Conservation (phyloP, 2,888 invertebrate genomes). For the Dendrolimus pini region DNA sequence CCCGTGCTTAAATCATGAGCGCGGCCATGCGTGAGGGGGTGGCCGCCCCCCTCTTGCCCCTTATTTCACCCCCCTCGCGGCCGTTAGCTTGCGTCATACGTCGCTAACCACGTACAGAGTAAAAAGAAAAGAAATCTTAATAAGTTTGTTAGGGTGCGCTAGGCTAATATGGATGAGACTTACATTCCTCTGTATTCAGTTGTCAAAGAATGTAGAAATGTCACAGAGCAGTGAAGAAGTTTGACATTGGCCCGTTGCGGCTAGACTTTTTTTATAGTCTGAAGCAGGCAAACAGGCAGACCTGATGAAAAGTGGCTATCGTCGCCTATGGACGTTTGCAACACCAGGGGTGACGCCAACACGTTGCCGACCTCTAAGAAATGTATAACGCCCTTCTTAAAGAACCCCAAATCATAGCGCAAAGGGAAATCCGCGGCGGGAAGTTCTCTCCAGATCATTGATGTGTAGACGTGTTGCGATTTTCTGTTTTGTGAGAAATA, state of each 20-base stretch:
- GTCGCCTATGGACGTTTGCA: too few species aligned
- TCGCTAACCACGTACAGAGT: slow-evolving; percentile 75
- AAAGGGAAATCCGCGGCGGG: too few species aligned
- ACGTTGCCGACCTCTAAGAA: too few species aligned
- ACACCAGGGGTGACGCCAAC: too few species aligned
- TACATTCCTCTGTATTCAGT: slow-evolving; percentile 1
- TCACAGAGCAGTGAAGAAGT: too few species aligned
- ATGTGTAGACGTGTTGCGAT: slow-evolving; percentile 5
- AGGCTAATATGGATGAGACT: slow-evolving; percentile 40
- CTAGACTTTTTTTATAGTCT: too few species aligned
- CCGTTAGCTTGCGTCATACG: slow-evolving; percentile 74
- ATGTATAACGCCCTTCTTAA: too few species aligned
- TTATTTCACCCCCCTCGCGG: slow-evolving; percentile 32
- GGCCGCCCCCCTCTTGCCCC: slow-evolving; percentile 31
- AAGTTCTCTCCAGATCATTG: too few species aligned
- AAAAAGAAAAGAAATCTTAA: slow-evolving; percentile 77
- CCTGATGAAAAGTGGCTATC: too few species aligned
- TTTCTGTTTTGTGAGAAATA: slow-evolving; percentile 2
- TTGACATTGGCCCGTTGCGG: too few species aligned
- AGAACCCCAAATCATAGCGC: too few species aligned
- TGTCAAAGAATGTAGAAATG: neutral
- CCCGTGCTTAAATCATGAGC: slow-evolving; percentile 76
- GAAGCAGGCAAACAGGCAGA: too few species aligned
- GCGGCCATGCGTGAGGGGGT: slow-evolving; percentile 75
- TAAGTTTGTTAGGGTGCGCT: slow-evolving; percentile 74